Base-by-base conservation (phyloP, 2,888 invertebrate genomes). In the Callosobruchus maculatus region DNA sequence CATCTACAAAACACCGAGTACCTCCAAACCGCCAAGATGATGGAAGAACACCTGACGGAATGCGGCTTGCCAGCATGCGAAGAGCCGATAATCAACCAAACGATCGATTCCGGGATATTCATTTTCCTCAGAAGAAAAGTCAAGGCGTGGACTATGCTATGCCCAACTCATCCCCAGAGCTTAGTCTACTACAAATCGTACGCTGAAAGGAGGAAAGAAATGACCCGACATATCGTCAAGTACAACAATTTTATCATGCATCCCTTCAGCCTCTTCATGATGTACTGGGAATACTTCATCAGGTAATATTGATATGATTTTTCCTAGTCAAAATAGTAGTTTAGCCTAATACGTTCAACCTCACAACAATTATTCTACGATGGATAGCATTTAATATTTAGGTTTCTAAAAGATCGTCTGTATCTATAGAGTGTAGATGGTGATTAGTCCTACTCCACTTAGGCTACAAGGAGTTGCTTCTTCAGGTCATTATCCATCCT, bases 211-310 rank as follows among this genome's bases (percentile, higher is more conserved):
- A 74, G 75, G 0, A 70, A 72, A 3, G 81, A 81, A 69, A 75
- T 79, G 31, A 73, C 74, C 21, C 73, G 78, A 73, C 80, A 81
- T 70, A 71, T 81, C 22, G 22, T 75, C 22, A 72, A 78, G 67
- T 77, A 76, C 68, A 76, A 75, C 68, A 73, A 74, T 22, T 49
- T 49, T 49, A 80, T 79, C 30, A 77, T 81, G 0, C 81, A 81
- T 71, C 81, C 81, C 0, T 81, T 80, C 49, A 81, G 81, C 68
- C 75, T 73, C 67, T 73, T 77, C 13, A 4, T 71, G n/a, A 22
- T 72, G 3, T 74, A 74, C 66, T 76, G 74, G 74, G 73, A 71
- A 22, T 72, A 74, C 67, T 67, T 67, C 49, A 49, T 49, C 7
- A 49, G 49, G 49, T 49, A 49, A 49, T 5, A 30, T n/a, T n/a